Percentiles rank a stretch among this genome's conserved stretches.
Conservation (phyloP, 2,113 vertebrate genomes). For the Tichodroma muraria region DNA sequence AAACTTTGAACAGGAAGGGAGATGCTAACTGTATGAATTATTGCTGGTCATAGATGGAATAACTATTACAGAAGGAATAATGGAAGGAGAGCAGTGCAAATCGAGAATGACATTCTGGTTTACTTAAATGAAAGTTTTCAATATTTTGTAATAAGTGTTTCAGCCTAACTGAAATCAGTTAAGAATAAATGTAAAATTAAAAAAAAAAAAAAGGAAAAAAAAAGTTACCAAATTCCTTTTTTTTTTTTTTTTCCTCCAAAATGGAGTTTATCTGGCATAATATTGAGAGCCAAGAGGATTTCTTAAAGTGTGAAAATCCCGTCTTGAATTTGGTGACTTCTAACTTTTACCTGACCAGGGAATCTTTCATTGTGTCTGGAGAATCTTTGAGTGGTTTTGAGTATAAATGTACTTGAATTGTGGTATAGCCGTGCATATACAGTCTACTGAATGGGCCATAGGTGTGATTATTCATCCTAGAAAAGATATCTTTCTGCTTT, state of each 20-base stretch:
- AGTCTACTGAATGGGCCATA: background rate
- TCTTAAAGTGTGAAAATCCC: background rate
- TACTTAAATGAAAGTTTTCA: background rate
- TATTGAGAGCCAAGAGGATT: background rate
- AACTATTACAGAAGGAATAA: background rate
- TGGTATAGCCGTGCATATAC: background rate
- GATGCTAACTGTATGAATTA: background rate
- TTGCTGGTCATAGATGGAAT: background rate
- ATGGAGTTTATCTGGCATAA: background rate
- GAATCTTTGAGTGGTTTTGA: background rate
- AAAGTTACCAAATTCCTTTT: background rate
- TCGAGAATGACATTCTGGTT: background rate
- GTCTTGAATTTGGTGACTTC: background rate
- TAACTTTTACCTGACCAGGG: background rate
- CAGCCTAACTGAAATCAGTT: background rate
- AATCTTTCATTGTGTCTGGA: background rate
- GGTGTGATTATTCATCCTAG: background rate
- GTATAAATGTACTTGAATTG: background rate
- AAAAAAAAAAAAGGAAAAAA: background rate
- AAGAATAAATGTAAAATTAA: background rate
- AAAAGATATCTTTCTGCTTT: background rate
- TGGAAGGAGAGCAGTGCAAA: background rate
- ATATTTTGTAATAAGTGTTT: background rate
- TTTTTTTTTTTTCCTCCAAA: background rate
- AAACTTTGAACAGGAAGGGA: background rate